These are phyloP conservation scores for Eutolmus rufibarbis DNA, from an alignment of 2,888 invertebrate species.

Conservation along the genomic window DNA sequence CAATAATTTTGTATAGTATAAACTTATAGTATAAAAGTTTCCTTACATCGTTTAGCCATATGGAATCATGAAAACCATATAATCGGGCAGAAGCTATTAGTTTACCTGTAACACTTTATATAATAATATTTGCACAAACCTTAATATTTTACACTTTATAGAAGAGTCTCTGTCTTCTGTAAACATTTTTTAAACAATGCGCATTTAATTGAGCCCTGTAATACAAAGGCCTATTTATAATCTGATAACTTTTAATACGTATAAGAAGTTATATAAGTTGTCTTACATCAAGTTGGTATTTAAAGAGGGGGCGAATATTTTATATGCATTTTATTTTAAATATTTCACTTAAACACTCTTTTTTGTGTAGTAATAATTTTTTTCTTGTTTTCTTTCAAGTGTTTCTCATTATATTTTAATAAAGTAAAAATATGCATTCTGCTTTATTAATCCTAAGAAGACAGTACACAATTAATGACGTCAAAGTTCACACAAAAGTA, in stretches of 20 bases:
- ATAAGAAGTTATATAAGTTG: background rate
- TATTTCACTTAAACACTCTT: constrained; percentile 17
- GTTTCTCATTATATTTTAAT: background rate
- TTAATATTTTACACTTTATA: background rate
- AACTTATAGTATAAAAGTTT: background rate
- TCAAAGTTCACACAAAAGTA: background rate
- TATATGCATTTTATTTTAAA: constrained; percentile 3
- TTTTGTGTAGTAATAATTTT: background rate
- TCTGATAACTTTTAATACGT: background rate
- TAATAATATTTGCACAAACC: background rate
- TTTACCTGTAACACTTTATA: background rate
- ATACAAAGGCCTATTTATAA: background rate
- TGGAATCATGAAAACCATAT: background rate
- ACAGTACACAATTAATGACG: constrained; percentile 1
- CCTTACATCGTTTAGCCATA: background rate
- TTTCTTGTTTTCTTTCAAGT: background rate
- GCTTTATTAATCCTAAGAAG: constrained; percentile 23
- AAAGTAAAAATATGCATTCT: constrained; percentile 31
- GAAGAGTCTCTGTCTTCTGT: background rate
- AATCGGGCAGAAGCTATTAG: too few species aligned
- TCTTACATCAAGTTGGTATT: background rate
- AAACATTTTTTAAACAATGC: background rate
- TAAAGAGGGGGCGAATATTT: background rate
- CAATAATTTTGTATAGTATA: background rate
- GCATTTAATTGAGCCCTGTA: background rate